Percentiles rank a stretch among this genome's conserved stretches.
phyloP scores from a whole-genome alignment of 2,797 vertebrate genomes.

The Benthosema pterotum region DNA sequence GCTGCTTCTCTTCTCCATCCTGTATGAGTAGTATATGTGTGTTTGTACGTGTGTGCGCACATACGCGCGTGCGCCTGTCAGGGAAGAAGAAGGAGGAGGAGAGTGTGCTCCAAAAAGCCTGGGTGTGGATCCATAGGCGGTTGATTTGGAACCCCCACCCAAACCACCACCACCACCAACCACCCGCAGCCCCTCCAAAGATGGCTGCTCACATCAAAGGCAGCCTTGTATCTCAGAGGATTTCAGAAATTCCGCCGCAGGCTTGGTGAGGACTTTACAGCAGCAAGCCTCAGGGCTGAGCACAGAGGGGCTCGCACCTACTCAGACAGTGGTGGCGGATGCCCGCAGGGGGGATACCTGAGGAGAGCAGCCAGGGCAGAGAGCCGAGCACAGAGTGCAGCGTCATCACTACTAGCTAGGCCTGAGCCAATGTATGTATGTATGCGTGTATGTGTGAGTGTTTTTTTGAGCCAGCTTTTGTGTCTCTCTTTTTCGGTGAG shows the following conservation, averaged over 20 bases:
- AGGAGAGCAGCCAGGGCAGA: conserved; percentile 51
- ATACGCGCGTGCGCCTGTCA: background rate
- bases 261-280: conserved; percentile 76
- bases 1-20: background rate
- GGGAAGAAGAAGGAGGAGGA: conserved; percentile 15
- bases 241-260: conserved; percentile 68
- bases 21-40: conserved; percentile 3
- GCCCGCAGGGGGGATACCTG: conserved; percentile 58
- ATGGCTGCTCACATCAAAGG: conserved; percentile 82
- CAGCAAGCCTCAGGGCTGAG: conserved; percentile 66
- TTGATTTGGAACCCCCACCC: conserved; percentile 37
- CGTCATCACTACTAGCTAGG: conserved; percentile 41
- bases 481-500: conserved; percentile 25
- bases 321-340: conserved; percentile 59
- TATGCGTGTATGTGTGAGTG: too few species aligned
- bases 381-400: conserved; percentile 18
- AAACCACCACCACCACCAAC: conserved; percentile 12
- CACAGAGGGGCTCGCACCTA: conserved; percentile 54
- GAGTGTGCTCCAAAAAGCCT: conserved; percentile 13
- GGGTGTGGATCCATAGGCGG: conserved; percentile 35
- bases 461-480: background rate
- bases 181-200: conserved; percentile 71
- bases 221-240: conserved; percentile 75
- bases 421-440: too few species aligned
- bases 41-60: background rate